Percentiles rank a stretch among this genome's conserved stretches.
These are phyloP conservation scores for Zaprionus kolodkinae DNA, from an alignment of 1,140 invertebrate species.

Conservation along the genomic window DNA sequence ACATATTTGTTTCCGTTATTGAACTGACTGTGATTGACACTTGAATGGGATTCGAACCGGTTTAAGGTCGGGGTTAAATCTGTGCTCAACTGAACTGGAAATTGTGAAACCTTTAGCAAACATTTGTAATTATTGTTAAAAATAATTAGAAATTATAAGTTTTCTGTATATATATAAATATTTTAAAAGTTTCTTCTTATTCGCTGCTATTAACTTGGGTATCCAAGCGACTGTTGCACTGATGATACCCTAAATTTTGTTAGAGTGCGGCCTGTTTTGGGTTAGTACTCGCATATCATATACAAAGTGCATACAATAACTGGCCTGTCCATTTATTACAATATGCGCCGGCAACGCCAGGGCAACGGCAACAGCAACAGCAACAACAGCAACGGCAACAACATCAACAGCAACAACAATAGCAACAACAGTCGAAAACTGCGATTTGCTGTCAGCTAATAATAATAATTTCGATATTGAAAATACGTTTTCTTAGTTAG, in stretches of 20 bases:
- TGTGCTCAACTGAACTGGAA: neutral
- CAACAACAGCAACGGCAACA: slow-evolving; percentile 14
- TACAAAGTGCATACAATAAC: slow-evolving; percentile 73
- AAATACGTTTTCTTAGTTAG: slow-evolving; percentile 83
- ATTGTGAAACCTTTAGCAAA: too few relatives aligned
- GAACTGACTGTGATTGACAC: neutral
- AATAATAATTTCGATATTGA: slow-evolving; percentile 84
- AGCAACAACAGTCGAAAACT: slow-evolving; percentile 73
- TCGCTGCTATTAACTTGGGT: too few relatives aligned
- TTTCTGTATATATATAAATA: neutral
- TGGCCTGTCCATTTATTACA: slow-evolving; percentile 78
- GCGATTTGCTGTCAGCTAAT: slow-evolving; percentile 84
- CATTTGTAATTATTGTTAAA: too few relatives aligned
- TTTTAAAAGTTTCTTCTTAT: neutral
- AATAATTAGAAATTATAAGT: neutral
- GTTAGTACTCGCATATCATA: slow-evolving; percentile 62
- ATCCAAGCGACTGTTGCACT: neutral
- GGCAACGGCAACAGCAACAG: slow-evolving; percentile 21
- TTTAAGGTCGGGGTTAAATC: neutral
- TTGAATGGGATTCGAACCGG: neutral
- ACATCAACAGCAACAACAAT: too few relatives aligned
- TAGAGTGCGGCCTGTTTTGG: slow-evolving; percentile 49
- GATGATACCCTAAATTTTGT: slow-evolving; percentile 2
- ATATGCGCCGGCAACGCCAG: slow-evolving; percentile 69
- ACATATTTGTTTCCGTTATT: neutral